Evolutionary conservation across 2,797 vertebrate species (phyloP).

Genomic region (Aythya fuligula): DNA sequence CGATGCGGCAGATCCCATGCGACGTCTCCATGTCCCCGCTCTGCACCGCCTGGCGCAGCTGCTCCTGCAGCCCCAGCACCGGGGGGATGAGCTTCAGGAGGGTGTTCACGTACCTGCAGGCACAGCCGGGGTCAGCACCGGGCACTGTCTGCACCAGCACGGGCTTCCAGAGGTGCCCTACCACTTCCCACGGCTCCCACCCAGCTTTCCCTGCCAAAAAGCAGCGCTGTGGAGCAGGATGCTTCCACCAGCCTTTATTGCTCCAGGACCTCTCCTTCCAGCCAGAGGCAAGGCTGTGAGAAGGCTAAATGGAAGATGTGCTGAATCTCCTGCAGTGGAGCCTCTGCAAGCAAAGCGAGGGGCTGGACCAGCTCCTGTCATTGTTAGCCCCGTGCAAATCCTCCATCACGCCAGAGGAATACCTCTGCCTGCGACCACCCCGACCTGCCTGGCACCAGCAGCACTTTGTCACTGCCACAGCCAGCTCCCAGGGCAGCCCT

Average conservation of each 20-base stretch:
- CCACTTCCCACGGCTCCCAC: neutral
- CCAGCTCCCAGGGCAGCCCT: neutral
- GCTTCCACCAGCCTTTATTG: neutral
- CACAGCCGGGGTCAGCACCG: neutral
- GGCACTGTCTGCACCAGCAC: neutral
- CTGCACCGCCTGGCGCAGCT: slow-evolving; percentile 94
- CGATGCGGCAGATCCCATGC: slow-evolving; percentile 96
- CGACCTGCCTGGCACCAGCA: neutral
- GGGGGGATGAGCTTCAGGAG: slow-evolving; percentile 95
- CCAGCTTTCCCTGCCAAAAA: neutral
- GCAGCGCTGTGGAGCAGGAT: neutral
- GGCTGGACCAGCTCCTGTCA: neutral
- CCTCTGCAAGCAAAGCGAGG: neutral
- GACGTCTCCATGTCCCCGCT: slow-evolving; percentile 98
- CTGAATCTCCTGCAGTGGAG: neutral
- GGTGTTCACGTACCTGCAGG: slow-evolving; percentile 93
- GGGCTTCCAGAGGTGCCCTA: neutral
- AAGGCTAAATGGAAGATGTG: neutral
- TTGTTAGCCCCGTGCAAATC: neutral
- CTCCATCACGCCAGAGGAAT: accelerated
- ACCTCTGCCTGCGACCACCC: neutral
- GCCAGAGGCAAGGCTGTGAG: neutral
- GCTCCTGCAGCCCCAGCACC: slow-evolving; percentile 94
- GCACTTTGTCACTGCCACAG: neutral
- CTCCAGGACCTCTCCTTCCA: neutral